A percentile compares a stretch with the other conserved stretches of the same genome.
phyloP scores from a whole-genome alignment of 2,113 vertebrate genomes.

The Cavia aperea region DNA sequence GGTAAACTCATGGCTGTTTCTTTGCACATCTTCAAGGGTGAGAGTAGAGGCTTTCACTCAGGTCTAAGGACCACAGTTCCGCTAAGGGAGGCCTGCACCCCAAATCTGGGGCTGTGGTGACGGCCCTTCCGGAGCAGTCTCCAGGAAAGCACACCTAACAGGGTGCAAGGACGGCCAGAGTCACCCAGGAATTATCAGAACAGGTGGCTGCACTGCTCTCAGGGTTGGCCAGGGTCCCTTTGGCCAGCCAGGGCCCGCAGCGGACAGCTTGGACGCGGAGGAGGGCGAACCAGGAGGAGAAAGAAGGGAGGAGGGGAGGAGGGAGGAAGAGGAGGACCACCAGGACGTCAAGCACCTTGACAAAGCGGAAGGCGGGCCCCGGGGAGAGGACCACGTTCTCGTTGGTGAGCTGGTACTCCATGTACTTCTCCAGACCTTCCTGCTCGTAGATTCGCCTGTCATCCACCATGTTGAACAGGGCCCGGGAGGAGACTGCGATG shows the following conservation, averaged over 20 bases:
- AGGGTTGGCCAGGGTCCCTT: too few species aligned
- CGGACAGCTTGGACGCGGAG: not conserved
- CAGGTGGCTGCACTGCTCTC: not conserved
- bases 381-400: slow-evolving; percentile 85
- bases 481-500: slow-evolving; percentile 90
- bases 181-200: not conserved
- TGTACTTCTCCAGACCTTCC: slow-evolving; percentile 89
- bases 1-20: not conserved
- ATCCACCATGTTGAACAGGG: slow-evolving; percentile 88
- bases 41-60: not conserved
- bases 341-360: slow-evolving; percentile 81
- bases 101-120: not conserved
- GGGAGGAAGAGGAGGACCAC: too few species aligned
- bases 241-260: too few species aligned
- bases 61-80: not conserved
- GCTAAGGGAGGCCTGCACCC: not conserved
- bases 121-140: not conserved
- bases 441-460: slow-evolving; percentile 86
- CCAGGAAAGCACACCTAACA: not conserved
- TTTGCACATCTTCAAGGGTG: not conserved
- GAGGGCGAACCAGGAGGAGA: too few species aligned
- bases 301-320: too few species aligned
- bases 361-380: slow-evolving; percentile 88
- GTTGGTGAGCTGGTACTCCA: slow-evolving; percentile 83
- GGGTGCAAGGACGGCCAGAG: not conserved